A percentile compares a stretch with the other conserved stretches of the same genome.
These are phyloP conservation scores for Glossophaga mutica DNA, from an alignment of 2,797 vertebrate species.

Conservation along the genomic window DNA sequence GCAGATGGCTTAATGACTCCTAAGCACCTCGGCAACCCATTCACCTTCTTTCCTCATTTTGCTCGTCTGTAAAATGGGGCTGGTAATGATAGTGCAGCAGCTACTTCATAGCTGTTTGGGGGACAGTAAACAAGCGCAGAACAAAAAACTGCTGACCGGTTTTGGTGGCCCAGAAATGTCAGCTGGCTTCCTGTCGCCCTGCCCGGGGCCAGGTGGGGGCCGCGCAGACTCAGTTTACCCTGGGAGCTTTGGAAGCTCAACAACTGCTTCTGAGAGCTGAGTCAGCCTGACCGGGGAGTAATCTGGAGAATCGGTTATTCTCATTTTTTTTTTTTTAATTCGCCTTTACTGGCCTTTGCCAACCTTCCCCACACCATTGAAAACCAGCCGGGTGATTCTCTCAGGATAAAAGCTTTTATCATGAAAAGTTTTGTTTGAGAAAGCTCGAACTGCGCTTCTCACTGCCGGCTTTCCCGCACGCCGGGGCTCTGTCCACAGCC, in stretches of 20 bases:
- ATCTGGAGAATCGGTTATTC: slow-evolving; percentile 67
- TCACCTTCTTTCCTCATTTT: not conserved
- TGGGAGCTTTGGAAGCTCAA: not conserved
- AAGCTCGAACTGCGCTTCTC: slow-evolving; percentile 91
- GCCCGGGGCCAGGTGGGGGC: not conserved
- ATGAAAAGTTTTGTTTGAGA: slow-evolving; percentile 89
- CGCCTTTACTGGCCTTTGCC: slow-evolving; percentile 67
- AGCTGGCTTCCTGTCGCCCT: not conserved
- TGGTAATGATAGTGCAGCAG: fast-evolving
- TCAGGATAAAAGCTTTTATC: slow-evolving; percentile 89
- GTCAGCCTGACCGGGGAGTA: not conserved
- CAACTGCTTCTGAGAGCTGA: not conserved
- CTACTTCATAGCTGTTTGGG: not conserved
- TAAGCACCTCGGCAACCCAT: not conserved
- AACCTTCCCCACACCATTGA: slow-evolving; percentile 72
- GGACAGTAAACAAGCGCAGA: not conserved
- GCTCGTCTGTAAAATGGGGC: slow-evolving; percentile 1
- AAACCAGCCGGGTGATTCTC: slow-evolving; percentile 90
- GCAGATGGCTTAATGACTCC: not conserved
- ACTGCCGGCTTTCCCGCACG: slow-evolving; percentile 88
- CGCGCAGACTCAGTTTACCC: not conserved
- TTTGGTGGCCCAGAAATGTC: not conserved
- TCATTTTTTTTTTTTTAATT: slow-evolving; percentile 49
- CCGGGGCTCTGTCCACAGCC: slow-evolving; percentile 94
- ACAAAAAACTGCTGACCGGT: not conserved